A percentile compares a stretch with the other conserved stretches of the same genome.
Conservation (phyloP, 2,888 invertebrate species). For the Macrosiphum euphorbiae region DNA sequence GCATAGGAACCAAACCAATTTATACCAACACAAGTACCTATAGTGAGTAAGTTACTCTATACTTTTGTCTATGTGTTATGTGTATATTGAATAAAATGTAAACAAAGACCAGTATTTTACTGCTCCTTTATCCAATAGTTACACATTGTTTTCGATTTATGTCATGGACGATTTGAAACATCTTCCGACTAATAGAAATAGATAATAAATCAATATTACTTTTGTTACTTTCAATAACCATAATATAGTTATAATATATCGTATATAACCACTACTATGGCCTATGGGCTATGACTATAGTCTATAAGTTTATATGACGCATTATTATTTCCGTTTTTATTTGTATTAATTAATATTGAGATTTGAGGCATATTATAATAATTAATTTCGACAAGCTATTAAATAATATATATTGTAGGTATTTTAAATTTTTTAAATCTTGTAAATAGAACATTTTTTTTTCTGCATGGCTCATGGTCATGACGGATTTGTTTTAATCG, state of each 20-base stretch:
- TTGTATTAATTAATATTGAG: neutral
- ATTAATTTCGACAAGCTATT: neutral
- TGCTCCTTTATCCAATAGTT: neutral
- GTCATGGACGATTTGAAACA: neutral
- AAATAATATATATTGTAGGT: neutral
- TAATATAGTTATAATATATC: neutral
- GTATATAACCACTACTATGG: neutral
- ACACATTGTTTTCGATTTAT: neutral
- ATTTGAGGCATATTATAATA: neutral
- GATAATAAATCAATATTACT: neutral
- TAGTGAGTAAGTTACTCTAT: neutral
- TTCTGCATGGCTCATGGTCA: neutral
- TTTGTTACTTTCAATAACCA: neutral
- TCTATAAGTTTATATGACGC: neutral
- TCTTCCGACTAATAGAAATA: neutral
- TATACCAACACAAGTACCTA: neutral
- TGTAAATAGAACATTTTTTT: neutral
- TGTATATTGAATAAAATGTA: neutral
- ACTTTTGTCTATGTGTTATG: neutral
- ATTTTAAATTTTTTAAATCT: neutral
- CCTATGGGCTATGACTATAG: neutral
- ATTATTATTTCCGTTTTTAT: neutral
- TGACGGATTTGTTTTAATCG: neutral
- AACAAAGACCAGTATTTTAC: neutral
- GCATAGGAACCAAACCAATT: conserved; percentile 26